Conservation (phyloP, 2,888 invertebrate species). For the Ditula angustiorana region DNA sequence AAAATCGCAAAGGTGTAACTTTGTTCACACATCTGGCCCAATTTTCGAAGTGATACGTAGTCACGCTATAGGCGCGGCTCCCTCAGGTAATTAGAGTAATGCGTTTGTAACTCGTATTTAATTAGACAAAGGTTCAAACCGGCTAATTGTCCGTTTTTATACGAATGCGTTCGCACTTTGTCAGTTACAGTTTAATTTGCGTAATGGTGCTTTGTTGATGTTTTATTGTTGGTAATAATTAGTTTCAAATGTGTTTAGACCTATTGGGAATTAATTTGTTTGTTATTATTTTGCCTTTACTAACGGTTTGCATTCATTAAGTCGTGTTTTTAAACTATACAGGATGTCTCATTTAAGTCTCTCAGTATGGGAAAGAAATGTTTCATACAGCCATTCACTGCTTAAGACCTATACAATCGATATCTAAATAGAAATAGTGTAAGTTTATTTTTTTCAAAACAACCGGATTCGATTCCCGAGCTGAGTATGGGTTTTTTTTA, state of each 20-base stretch:
- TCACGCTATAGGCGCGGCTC: conserved; percentile 42
- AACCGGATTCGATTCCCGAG: too few species aligned
- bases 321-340: too few species aligned
- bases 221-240: conserved; percentile 17
- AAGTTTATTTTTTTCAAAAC: too few species aligned
- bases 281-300: not conserved
- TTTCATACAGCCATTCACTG: too few species aligned
- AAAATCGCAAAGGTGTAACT: not conserved
- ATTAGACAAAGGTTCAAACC: conserved; percentile 32
- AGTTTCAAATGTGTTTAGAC: conserved; percentile 5
- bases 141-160: conserved; percentile 16
- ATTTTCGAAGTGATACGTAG: conserved; percentile 29
- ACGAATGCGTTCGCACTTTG: conserved; percentile 22
- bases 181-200: conserved; percentile 26
- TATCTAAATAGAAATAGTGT: too few species aligned
- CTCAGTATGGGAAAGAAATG: too few species aligned
- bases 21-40: conserved; percentile 15
- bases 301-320: too few species aligned
- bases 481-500: too few species aligned
- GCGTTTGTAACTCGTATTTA: conserved; percentile 52
- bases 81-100: conserved; percentile 63
- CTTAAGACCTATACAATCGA: too few species aligned
- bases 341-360: too few species aligned
- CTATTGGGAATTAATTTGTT: not conserved
- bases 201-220: conserved; percentile 27